Evolutionary conservation across 2,797 vertebrate species (phyloP).

Genomic region (Danio jaintianensis): DNA sequence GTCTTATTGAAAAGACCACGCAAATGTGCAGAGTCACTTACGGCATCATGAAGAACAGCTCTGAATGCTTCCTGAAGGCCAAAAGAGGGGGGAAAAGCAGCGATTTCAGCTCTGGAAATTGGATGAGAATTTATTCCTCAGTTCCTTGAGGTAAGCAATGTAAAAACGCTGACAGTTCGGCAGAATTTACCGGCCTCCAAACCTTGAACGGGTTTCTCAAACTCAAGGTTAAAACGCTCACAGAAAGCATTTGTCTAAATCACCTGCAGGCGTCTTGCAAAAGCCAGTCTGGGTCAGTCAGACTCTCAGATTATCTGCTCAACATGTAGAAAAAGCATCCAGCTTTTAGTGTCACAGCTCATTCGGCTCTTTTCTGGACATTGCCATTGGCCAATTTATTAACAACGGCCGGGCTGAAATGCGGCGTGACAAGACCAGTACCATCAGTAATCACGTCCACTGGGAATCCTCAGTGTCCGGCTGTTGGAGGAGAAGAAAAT

Average conservation of each 20-base stretch:
- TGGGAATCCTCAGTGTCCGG: neutral
- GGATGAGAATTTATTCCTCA: constrained; percentile 71
- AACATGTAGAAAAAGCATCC: constrained; percentile 1
- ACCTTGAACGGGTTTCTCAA: constrained; percentile 65
- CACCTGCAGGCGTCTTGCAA: constrained; percentile 14
- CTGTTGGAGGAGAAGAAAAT: neutral
- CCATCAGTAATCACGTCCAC: neutral
- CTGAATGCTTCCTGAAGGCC: constrained; percentile 55
- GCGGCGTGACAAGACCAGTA: constrained; percentile 9
- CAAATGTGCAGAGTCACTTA: neutral
- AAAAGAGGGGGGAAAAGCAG: constrained; percentile 56
- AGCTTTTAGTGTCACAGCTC: constrained; percentile 34
- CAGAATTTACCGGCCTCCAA: constrained; percentile 70
- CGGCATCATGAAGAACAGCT: neutral
- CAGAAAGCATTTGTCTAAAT: constrained; percentile 40
- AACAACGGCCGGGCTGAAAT: neutral
- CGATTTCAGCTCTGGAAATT: constrained; percentile 71
- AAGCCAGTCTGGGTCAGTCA: constrained; percentile 32
- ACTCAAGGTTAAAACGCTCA: constrained; percentile 41
- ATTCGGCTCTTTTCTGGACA: constrained; percentile 6
- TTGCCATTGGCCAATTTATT: constrained; percentile 23
- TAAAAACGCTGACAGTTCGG: constrained; percentile 75
- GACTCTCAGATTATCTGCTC: constrained; percentile 13
- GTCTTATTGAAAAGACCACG: neutral
- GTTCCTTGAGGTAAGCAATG: constrained; percentile 65